These are phyloP conservation scores for Siniperca scherzeri DNA, from an alignment of 2,797 vertebrate species.

Conservation along the genomic window DNA sequence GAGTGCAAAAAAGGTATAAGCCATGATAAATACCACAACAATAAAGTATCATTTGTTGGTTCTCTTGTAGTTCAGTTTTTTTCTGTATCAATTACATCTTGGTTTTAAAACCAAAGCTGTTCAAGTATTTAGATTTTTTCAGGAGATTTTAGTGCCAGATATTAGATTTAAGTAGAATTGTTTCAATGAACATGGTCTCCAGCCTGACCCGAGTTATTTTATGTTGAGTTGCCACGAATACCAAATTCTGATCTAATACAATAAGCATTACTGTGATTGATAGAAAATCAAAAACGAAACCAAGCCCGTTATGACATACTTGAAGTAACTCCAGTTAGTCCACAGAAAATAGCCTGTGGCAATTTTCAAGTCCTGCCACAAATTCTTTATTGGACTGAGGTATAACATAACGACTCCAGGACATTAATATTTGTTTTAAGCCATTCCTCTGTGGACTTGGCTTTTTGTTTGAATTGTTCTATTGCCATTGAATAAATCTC, in stretches of 20 bases:
- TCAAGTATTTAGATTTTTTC: background rate
- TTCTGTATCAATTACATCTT: background rate
- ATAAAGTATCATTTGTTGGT: background rate
- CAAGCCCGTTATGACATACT: background rate
- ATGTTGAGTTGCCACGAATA: background rate
- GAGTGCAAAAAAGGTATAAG: slow-evolving; percentile 9
- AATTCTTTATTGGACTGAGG: slow-evolving; percentile 1
- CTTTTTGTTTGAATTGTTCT: slow-evolving; percentile 5
- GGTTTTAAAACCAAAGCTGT: background rate
- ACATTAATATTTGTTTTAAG: slow-evolving; percentile 18
- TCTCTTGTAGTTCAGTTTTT: background rate
- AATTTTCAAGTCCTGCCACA: background rate
- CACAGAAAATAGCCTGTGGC: background rate
- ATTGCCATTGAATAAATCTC: slow-evolving; percentile 1
- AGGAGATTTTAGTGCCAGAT: background rate
- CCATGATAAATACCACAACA: background rate
- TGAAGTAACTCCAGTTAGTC: background rate
- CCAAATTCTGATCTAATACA: background rate
- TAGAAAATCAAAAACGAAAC: background rate
- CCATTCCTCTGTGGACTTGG: slow-evolving; percentile 11
- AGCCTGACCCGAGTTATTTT: background rate
- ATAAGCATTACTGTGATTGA: background rate
- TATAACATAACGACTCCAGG: background rate
- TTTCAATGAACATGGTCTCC: background rate
- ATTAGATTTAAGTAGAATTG: background rate